Base-by-base conservation (phyloP, 1,140 invertebrate species). In the Nasonia giraulti region DNA sequence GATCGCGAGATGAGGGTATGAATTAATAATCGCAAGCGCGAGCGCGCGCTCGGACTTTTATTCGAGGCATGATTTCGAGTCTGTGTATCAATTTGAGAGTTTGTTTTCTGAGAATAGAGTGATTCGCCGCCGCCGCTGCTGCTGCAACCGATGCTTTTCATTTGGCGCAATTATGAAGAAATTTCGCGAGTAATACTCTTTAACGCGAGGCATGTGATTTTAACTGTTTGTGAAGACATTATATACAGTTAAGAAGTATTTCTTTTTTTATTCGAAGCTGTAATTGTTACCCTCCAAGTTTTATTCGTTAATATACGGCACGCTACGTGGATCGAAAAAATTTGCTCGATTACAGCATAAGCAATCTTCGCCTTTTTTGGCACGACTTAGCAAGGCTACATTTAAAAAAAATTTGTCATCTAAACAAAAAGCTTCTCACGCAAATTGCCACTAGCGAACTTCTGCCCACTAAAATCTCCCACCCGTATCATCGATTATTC, bases 41-140 rank as follows among this genome's bases (percentile, higher is more conserved):
- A 74, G 20, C 55, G 3, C 14, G n/a, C 20, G 20, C 37, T 31
- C 55, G 55, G 76, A 79, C 50, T 66, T 77, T 79, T 79, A 79
- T 27, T 77, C 27, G 47, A 44, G 40, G 66, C 31, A 79, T 79
- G 27, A 20, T 79, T 66, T 23, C 55, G 55, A 62, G 55, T 4
- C 20, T 20, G 50, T 14, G 44, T 55, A 55, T 55, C 17, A 55
- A 55, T 55, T 55, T 55, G 50, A 17, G 50, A 55, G 50, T 55
- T 55, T 55, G 17, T 55, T 55, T 55, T 44, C 50, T 55, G 12
- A 55, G 12, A 55, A 55, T 55, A 14, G 47, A 50, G 14, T 17
- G 11, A 50, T 50, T 50, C 47, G 44, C 44, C 44, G 11, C 11
- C 44, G 0, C 47, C 17, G 47, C 47, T 50, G 47, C 47, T 50